A percentile compares a stretch with the other conserved stretches of the same genome.
Evolutionary conservation across 2,113 vertebrate genomes (phyloP).

Genomic region (Cichladusa arquata): DNA sequence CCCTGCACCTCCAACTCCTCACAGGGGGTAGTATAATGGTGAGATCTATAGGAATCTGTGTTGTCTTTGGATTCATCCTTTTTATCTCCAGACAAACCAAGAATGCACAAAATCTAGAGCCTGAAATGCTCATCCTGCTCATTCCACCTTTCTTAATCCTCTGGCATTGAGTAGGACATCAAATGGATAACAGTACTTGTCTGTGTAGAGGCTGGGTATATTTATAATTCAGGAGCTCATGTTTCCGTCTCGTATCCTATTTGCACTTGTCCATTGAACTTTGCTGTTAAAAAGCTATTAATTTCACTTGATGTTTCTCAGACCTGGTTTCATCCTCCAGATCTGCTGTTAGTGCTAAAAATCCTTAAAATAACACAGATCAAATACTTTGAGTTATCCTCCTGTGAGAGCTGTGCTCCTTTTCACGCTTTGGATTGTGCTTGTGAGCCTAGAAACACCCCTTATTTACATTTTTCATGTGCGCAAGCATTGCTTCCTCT

Average conservation of each 20-base stretch:
- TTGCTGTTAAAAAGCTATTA: background rate
- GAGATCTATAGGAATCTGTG: background rate
- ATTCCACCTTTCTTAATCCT: background rate
- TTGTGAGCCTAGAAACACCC: background rate
- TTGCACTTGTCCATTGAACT: background rate
- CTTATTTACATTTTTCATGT: background rate
- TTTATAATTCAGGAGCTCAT: background rate
- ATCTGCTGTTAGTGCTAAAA: background rate
- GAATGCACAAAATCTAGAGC: background rate
- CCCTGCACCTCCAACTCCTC: background rate
- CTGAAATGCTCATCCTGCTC: background rate
- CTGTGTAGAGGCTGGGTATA: background rate
- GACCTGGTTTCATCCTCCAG: background rate
- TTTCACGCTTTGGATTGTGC: background rate
- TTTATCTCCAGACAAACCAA: background rate
- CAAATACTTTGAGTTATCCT: background rate
- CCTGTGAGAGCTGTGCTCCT: background rate
- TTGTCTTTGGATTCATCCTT: background rate
- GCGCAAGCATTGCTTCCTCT: background rate
- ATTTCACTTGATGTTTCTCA: background rate
- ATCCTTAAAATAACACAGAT: background rate
- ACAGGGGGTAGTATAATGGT: fast-evolving
- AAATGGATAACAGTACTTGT: background rate
- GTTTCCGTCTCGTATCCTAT: background rate
- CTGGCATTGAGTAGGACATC: background rate